Evolutionary conservation across 2,888 invertebrate species (phyloP).

Genomic region (Drosophila tanythrix): DNA sequence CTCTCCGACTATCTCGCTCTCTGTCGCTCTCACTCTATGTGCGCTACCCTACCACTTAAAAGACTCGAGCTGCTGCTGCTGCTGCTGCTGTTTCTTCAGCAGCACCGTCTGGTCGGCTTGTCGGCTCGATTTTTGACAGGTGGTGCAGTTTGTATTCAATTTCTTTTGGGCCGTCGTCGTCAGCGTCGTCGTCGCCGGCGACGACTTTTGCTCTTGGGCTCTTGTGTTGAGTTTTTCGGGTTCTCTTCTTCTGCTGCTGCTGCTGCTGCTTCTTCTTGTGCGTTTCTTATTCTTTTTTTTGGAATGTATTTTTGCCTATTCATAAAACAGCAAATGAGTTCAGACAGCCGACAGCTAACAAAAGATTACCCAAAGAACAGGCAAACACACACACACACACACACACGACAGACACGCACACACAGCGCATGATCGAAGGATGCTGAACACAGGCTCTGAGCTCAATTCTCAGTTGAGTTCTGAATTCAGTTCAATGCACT

Average conservation of each 20-base stretch:
- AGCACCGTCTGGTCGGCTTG: conserved; percentile 50
- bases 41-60: conserved; percentile 42
- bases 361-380: conserved; percentile 56
- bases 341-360: conserved; percentile 58
- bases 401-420: not conserved
- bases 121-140: conserved; percentile 82
- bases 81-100: conserved; percentile 39
- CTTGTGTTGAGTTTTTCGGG: conserved; percentile 46
- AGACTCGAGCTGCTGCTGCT: conserved; percentile 50
- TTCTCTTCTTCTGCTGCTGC: conserved; percentile 28
- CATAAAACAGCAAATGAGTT: conserved; percentile 79
- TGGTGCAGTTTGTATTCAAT: conserved; percentile 81
- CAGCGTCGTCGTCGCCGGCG: conserved; percentile 60
- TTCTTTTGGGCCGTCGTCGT: conserved; percentile 66
- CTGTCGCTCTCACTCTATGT: conserved; percentile 4
- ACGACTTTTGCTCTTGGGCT: conserved; percentile 72
- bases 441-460: conserved; percentile 43
- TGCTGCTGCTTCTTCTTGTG: conserved; percentile 28
- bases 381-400: conserved; percentile 16
- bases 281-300: conserved; percentile 48
- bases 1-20: conserved; percentile 2
- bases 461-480: conserved; percentile 31
- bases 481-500: conserved; percentile 70
- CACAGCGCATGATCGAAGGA: conserved; percentile 37
- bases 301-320: conserved; percentile 72